Conservation (phyloP, 2,113 vertebrate genomes). For the Anguilla japonica region DNA sequence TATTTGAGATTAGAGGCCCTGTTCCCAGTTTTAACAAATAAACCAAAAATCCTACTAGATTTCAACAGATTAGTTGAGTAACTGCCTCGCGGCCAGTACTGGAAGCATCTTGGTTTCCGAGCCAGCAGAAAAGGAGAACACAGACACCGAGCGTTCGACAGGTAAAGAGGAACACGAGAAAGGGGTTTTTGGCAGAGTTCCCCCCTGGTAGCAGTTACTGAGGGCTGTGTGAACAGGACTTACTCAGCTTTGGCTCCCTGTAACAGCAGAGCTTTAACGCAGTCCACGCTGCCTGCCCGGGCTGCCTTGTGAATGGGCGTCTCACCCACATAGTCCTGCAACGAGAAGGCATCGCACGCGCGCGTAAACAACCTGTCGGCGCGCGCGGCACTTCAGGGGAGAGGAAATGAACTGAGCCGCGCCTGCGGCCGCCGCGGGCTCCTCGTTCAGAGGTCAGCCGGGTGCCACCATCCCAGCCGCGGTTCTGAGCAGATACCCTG, state of each 20-base stretch:
- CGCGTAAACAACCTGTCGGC: background rate
- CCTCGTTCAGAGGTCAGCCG: background rate
- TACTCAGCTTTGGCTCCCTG: slow-evolving; percentile 89
- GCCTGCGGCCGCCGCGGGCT: background rate
- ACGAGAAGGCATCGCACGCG: slow-evolving; percentile 29
- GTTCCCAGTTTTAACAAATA: background rate
- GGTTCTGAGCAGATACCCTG: background rate
- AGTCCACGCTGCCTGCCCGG: slow-evolving; percentile 91
- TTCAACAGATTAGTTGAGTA: background rate
- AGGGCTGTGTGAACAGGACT: slow-evolving; percentile 60
- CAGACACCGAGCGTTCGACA: background rate
- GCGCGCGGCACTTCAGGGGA: too few species aligned
- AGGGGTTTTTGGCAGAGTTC: slow-evolving; percentile 56
- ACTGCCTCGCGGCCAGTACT: background rate
- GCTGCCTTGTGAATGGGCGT: slow-evolving; percentile 94
- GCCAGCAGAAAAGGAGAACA: background rate
- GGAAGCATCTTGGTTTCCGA: background rate
- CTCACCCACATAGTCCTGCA: slow-evolving; percentile 93
- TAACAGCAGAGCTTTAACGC: slow-evolving; percentile 85
- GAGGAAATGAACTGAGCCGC: too few species aligned
- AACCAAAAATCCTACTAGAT: background rate
- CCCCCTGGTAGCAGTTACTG: slow-evolving; percentile 43
- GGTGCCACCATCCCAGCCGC: background rate
- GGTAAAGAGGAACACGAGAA: slow-evolving; percentile 13
- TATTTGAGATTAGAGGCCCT: background rate